A percentile compares a stretch with the other conserved stretches of the same genome.
Evolutionary conservation across 2,888 invertebrate genomes (phyloP).

Genomic region (Eupithecia exiguata): DNA sequence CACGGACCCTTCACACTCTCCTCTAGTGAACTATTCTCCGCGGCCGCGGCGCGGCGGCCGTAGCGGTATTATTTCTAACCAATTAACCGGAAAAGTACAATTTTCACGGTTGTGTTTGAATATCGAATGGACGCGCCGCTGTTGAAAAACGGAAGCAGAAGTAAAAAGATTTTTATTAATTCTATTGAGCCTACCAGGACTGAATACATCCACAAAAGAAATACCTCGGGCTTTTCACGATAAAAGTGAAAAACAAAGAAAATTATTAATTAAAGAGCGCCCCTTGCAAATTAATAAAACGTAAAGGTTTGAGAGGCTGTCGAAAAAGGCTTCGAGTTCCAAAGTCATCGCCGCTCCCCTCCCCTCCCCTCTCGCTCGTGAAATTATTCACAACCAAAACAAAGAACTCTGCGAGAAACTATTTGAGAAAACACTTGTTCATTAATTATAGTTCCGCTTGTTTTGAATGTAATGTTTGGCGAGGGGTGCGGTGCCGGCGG

Average conservation of each 20-base stretch:
- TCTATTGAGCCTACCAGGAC: conserved; percentile 18
- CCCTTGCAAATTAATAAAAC: conserved; percentile 46
- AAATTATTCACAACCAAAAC: not conserved
- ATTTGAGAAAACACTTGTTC: conserved; percentile 21
- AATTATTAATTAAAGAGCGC: conserved; percentile 46
- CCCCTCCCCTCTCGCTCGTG: not conserved
- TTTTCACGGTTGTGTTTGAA: not conserved
- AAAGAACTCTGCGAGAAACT: conserved; percentile 19
- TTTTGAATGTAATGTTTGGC: conserved; percentile 1
- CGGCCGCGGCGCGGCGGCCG: not conserved
- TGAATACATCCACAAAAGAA: conserved; percentile 34
- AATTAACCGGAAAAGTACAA: not conserved
- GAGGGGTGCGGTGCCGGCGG: not conserved
- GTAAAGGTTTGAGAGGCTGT: conserved; percentile 41
- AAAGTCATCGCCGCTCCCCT: conserved; percentile 18
- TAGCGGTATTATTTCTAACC: not conserved
- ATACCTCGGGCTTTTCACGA: conserved; percentile 33
- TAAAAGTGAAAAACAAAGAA: conserved; percentile 46
- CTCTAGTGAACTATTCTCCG: not conserved
- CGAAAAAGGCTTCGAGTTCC: conserved; percentile 38
- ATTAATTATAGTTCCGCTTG: conserved; percentile 8
- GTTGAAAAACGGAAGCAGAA: conserved; percentile 17
- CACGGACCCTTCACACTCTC: not conserved
- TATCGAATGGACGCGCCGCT: not conserved
- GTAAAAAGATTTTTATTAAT: conserved; percentile 24